Evolutionary conservation across 2,113 vertebrate species (phyloP).

Genomic region (Notarius quadriscutis): DNA sequence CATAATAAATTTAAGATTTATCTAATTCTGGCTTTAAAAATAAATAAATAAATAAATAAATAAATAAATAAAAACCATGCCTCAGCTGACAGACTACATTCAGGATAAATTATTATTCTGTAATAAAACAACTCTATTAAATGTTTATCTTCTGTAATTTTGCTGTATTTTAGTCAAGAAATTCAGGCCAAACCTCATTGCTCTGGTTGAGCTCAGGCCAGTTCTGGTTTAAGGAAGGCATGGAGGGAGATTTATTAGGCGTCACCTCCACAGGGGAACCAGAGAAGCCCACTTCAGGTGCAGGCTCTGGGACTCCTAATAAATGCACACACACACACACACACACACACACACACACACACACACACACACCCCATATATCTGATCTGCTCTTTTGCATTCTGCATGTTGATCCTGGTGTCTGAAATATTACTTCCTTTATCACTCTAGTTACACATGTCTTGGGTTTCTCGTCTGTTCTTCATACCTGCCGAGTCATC

Average conservation of each 20-base stretch:
- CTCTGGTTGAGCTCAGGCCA: conserved; percentile 98
- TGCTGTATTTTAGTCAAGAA: not conserved
- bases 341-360: not conserved
- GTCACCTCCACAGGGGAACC: conserved; percentile 92
- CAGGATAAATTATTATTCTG: not conserved
- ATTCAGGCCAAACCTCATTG: conserved; percentile 86
- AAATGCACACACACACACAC: conserved; percentile 33
- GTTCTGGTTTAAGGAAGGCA: conserved; percentile 98
- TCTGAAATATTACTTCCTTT: conserved; percentile 6
- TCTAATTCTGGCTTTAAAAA: not conserved
- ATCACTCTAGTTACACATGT: not conserved
- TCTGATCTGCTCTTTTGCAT: not conserved
- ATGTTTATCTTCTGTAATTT: not conserved
- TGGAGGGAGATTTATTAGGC: conserved; percentile 96
- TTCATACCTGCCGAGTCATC: conserved; percentile 92
- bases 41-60: too few relatives aligned
- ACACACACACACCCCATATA: not conserved
- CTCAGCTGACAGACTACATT: conserved; percentile 3
- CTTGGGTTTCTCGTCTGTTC: conserved; percentile 16
- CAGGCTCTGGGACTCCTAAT: conserved; percentile 81
- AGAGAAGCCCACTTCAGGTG: conserved; percentile 87
- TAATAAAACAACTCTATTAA: not conserved
- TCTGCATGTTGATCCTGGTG: not conserved
- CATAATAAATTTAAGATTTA: not conserved
- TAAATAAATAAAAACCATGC: not conserved